These are phyloP conservation scores for Sylvilagus floridanus DNA, from an alignment of 2,797 vertebrate species.

Conservation along the genomic window DNA sequence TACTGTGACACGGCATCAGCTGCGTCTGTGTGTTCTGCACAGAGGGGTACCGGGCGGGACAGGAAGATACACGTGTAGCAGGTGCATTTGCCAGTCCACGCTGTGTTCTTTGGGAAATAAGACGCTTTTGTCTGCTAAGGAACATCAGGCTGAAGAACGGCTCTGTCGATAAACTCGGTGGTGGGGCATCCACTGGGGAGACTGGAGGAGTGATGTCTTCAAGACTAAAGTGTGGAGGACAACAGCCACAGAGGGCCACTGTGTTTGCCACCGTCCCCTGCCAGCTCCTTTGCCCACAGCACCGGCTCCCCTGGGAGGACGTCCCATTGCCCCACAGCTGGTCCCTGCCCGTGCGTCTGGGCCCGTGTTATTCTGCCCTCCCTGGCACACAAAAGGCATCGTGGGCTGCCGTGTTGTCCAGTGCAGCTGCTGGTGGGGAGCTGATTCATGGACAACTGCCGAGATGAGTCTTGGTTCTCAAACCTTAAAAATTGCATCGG, in stretches of 20 bases:
- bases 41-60: background rate
- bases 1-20: rapidly evolving
- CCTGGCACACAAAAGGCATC: background rate
- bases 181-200: background rate
- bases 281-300: background rate
- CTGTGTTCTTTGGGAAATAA: conserved; percentile 51
- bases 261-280: no score
- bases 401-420: background rate
- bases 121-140: conserved; percentile 21
- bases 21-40: background rate
- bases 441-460: conserved; percentile 80
- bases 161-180: conserved; percentile 50
- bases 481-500: conserved; percentile 77
- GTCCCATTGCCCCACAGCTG: background rate
- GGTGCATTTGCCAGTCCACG: background rate
- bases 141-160: conserved; percentile 50
- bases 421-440: conserved; percentile 69
- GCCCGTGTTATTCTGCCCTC: background rate
- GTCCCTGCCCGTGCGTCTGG: no score
- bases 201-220: rapidly evolving
- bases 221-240: background rate
- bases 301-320: background rate
- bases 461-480: conserved; percentile 65
- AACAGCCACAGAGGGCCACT: no score
- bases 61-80: background rate